These are phyloP conservation scores for Lordiphosa andalusiaca DNA, from an alignment of 2,888 invertebrate species.

Conservation along the genomic window DNA sequence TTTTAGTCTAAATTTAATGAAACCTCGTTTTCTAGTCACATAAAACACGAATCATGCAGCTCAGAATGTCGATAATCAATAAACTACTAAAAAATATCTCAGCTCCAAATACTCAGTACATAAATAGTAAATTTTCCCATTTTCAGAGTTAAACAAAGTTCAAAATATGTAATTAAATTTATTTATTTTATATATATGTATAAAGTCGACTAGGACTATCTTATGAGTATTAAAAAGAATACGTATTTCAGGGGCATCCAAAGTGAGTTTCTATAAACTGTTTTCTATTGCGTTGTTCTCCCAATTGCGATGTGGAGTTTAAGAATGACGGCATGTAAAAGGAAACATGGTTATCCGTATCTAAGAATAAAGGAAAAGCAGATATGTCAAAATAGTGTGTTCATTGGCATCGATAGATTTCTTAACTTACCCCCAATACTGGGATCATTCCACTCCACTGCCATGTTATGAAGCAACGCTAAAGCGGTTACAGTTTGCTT, in stretches of 20 bases:
- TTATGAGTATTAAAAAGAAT: too few species aligned
- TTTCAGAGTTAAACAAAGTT: too few species aligned
- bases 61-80: too few species aligned
- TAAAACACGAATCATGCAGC: too few species aligned
- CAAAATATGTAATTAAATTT: too few species aligned
- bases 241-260: conserved; percentile 16
- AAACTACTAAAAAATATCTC: too few species aligned
- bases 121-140: too few species aligned
- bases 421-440: conserved; percentile 45
- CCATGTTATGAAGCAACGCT: conserved; percentile 74
- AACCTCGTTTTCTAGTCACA: too few species aligned
- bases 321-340: conserved; percentile 39
- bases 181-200: too few species aligned
- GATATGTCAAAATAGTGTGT: neutral
- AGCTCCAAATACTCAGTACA: too few species aligned
- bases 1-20: too few species aligned
- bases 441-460: conserved; percentile 73
- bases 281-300: conserved; percentile 56
- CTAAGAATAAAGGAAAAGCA: conserved; percentile 19
- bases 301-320: conserved; percentile 9
- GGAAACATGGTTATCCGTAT: conserved; percentile 35
- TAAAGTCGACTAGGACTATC: too few species aligned
- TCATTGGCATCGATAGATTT: neutral
- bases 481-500: conserved; percentile 71
- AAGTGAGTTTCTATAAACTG: conserved; percentile 70